Evolutionary conservation across 2,797 vertebrate genomes (phyloP), one percentile per base, ranked within the genome.

Genomic region (Chromis chromis): DNA sequence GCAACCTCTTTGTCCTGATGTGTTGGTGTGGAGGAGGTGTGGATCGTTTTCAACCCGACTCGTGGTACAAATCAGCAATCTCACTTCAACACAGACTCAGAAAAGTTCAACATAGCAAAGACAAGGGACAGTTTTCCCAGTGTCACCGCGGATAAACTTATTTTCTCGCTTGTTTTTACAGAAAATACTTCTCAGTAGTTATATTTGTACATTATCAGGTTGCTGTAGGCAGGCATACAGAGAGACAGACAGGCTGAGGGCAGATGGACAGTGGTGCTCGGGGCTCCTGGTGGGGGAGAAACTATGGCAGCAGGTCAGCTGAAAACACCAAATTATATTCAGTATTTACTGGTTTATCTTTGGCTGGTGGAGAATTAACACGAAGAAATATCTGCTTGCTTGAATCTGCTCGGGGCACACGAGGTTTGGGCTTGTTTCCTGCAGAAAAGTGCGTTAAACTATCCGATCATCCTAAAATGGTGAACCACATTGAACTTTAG

Each of bases 1-100:
- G 92, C 92, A 93, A 88, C 76, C 78, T 84, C 78, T 88, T 84
- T 81, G 78, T 79, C 85, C 82, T 81, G 82, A 83, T 84, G 72
- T 71, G 60, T 83, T 78, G 72, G 65, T 65, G 73, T 83, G 86
- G 56, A 60, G 62, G 75, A 77, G 22, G 22, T n/a, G 46, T 44
- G 40, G 55, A 64, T 65, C 42, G 12, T 76, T 78, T 56, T 46
- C 46, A 58, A 65, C 54, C 56, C 3, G 31, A 28, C 67, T 61
- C 74, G 64, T 74, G 65, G 70, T 72, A 84, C 69, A 82, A 84
- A 89, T 70, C 70, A 81, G 64, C 57, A 66, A 65, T 65, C 77
- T 46, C 70, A 56, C 75, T 63, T 59, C 66, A 71, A 70, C 72
- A 70, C 48, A 40, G 73, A 84, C 65, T 82, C 65, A 42, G 70